Conservation (phyloP, 2,113 vertebrate species). For the Bos indicus region DNA sequence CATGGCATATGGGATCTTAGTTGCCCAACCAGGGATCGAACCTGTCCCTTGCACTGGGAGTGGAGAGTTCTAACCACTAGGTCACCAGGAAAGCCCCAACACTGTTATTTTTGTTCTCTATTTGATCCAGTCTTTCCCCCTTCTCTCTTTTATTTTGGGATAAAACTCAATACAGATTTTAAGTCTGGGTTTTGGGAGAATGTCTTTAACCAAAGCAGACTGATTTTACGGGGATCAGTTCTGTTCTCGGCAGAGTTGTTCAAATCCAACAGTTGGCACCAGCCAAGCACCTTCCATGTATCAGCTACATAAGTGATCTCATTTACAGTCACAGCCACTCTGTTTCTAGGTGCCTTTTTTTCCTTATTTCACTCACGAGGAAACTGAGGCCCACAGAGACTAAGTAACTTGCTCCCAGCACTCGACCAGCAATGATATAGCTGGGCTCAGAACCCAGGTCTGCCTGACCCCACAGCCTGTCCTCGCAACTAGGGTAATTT, state of each 20-base stretch:
- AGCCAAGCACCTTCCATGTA: not conserved
- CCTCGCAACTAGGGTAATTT: not conserved
- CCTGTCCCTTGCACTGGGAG: not conserved
- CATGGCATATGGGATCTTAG: not conserved
- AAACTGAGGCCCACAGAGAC: not conserved
- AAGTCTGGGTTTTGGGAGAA: not conserved
- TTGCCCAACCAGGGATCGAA: not conserved
- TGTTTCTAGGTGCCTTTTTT: not conserved
- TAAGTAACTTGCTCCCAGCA: not conserved
- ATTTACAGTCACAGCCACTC: not conserved
- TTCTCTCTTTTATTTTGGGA: not conserved
- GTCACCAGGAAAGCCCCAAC: not conserved
- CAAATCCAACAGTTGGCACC: not conserved
- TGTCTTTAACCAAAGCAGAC: not conserved
- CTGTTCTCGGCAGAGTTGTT: not conserved
- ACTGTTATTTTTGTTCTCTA: not conserved
- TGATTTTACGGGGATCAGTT: not conserved
- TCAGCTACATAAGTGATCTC: not conserved
- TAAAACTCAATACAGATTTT: not conserved
- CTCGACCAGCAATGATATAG: fast-evolving
- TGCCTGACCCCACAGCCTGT: not conserved
- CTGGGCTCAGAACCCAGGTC: not conserved
- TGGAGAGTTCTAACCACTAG: not conserved
- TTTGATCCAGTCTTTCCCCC: not conserved
- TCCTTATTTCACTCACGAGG: not conserved